Evolutionary conservation across 2,888 invertebrate species (phyloP), one percentile per base, ranked within the genome.

Genomic region (Aricia artaxerxes): DNA sequence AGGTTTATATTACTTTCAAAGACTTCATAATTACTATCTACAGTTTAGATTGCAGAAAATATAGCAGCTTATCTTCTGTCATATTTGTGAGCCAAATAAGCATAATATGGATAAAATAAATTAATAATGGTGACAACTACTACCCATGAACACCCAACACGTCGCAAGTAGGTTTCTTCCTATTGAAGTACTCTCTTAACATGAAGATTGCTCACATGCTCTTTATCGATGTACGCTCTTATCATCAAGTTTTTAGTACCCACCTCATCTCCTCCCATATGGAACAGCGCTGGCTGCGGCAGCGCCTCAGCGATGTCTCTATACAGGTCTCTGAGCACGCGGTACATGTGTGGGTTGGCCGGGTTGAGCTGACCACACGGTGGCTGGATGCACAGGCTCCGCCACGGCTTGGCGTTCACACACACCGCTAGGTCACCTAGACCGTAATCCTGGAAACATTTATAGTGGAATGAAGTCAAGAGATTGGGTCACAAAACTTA

Each of bases 191-290:
- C 40, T 5, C 40, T 40, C 5, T 40, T 40, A 40, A 6, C 6
- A 40, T 40, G 6, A 40, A 40, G 40, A 6, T 6, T 40, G 40
- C 40, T 40, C 0, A 35, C 6, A 5, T 40, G 40, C 5, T 40
- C 38, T 40, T 38, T 38, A 38, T n/a, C n/a, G n/a, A 38, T 38
- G 4, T 40, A 40, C 38, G 4, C 38, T 40, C 38, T 4, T 40
- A 40, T 40, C 38, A 4, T 40, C 44, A 44, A 44, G 44, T 1
- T 44, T 1, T 53, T 53, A 4, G 11, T 9, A 13, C 57, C 86
- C 78, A 97, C 97, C 95, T 98, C 98, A 89, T 98, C 98, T 0
- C 98, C 98, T 1, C 98, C 98, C 96, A 98, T 96, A 87, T 98
- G 98, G 78, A 98, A 95, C 1, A 96, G 90, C 77, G 96, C 96